Percentiles rank a stretch among this genome's conserved stretches.
These are phyloP conservation scores for Chloroceryle aenea DNA, from an alignment of 2,113 vertebrate species.

Conservation along the genomic window DNA sequence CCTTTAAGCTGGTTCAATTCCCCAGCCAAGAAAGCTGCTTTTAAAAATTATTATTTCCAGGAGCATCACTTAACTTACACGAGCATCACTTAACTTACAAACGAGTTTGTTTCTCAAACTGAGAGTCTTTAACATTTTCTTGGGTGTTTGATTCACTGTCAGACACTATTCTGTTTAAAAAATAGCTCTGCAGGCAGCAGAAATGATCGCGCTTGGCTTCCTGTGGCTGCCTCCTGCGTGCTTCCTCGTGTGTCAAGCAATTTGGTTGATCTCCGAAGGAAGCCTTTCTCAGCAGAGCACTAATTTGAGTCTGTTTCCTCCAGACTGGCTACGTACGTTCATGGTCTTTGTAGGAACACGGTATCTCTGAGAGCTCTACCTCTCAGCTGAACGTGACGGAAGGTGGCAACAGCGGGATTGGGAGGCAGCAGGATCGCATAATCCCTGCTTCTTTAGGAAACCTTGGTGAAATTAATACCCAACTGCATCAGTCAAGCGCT, in stretches of 20 bases:
- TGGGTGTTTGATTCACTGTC: background rate
- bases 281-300: background rate
- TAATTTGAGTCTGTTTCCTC: background rate
- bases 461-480: background rate
- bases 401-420: background rate
- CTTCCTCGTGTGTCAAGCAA: background rate
- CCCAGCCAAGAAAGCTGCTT: background rate
- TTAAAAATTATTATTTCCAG: background rate
- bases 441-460: background rate
- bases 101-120: background rate
- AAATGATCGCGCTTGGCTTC: background rate
- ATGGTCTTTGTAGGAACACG: background rate
- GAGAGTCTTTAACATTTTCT: background rate
- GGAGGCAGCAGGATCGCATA: background rate
- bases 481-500: background rate
- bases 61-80: background rate
- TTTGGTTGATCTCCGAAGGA: background rate
- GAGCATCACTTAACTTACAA: background rate
- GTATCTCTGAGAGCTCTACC: background rate
- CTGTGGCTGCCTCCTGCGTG: background rate
- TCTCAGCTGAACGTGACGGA: background rate
- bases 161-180: background rate
- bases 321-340: background rate
- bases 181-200: background rate
- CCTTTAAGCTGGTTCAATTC: background rate